These are phyloP conservation scores for Corapipo altera DNA, from an alignment of 2,113 vertebrate genomes.

Conservation along the genomic window DNA sequence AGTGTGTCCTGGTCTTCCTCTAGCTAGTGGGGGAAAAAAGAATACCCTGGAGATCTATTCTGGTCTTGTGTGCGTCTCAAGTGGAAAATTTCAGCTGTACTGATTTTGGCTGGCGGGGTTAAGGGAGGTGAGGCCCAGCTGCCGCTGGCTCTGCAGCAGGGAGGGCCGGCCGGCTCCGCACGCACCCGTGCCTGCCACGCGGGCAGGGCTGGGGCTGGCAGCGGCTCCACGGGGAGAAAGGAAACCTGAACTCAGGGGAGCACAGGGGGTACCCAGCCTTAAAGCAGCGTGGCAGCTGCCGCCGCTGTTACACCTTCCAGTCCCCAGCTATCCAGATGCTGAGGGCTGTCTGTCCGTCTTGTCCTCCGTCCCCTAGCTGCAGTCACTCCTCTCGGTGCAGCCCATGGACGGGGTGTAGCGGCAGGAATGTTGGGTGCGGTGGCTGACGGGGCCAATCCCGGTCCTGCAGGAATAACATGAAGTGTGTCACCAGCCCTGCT, in stretches of 20 bases:
- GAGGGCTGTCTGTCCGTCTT: rapidly evolving
- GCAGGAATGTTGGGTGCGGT: rapidly evolving
- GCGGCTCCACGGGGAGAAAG: not conserved
- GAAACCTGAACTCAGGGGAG: not conserved
- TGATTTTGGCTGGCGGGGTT: not conserved
- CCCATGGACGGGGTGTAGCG: rapidly evolving
- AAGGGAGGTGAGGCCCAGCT: conserved; percentile 1
- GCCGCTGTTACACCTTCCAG: not conserved
- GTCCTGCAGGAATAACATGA: rapidly evolving
- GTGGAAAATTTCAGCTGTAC: conserved; percentile 34
- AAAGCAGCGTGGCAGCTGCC: rapidly evolving
- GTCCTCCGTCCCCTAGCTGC: not conserved
- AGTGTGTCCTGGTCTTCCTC: not conserved
- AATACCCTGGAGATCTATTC: not conserved
- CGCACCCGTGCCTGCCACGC: not conserved
- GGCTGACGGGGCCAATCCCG: not conserved
- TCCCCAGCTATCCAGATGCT: rapidly evolving
- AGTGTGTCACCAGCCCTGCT: not conserved
- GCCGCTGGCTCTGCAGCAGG: not conserved
- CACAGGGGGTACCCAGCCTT: not conserved
- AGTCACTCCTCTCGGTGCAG: rapidly evolving
- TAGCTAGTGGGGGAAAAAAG: not conserved
- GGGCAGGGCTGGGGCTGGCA: not conserved
- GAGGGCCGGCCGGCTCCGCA: not conserved
- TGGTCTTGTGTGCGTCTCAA: not conserved